These are phyloP conservation scores for Eonycteris spelaea DNA, from an alignment of 2,113 vertebrate species.

Conservation along the genomic window DNA sequence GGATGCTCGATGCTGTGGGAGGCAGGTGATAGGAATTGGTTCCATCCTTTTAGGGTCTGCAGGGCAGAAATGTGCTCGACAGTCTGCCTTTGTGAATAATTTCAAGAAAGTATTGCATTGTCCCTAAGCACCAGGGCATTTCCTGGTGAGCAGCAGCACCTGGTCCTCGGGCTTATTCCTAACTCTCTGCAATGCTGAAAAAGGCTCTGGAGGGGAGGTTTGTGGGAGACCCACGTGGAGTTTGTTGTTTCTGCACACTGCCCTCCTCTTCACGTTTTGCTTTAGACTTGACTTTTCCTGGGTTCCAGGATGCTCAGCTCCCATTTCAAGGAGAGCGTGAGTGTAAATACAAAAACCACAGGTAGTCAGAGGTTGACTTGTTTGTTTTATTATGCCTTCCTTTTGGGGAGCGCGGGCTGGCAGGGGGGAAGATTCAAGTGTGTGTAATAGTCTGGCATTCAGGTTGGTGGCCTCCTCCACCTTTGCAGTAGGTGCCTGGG, in stretches of 20 bases:
- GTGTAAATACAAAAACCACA: conserved; percentile 31
- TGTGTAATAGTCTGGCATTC: conserved; percentile 16
- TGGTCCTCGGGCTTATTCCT: not conserved
- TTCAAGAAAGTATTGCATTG: not conserved
- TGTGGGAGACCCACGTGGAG: fast-evolving
- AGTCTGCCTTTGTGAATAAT: not conserved
- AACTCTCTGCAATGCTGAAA: not conserved
- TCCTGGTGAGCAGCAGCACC: not conserved
- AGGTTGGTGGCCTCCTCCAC: not conserved
- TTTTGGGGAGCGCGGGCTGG: conserved; percentile 28
- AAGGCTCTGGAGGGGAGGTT: too few relatives aligned
- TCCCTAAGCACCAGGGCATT: not conserved
- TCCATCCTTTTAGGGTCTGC: not conserved
- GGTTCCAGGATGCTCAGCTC: not conserved
- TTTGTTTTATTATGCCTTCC: conserved; percentile 1
- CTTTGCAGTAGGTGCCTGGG: not conserved
- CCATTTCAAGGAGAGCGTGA: conserved; percentile 36
- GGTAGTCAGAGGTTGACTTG: not conserved
- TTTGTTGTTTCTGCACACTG: not conserved
- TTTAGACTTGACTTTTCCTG: not conserved
- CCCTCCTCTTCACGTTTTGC: not conserved
- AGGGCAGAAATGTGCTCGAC: not conserved
- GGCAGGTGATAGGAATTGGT: not conserved
- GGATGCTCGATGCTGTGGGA: not conserved
- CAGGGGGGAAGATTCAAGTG: conserved; percentile 38